A percentile compares a stretch with the other conserved stretches of the same genome.
Conservation (phyloP, 2,797 vertebrate genomes). For the Eptatretus atami region DNA sequence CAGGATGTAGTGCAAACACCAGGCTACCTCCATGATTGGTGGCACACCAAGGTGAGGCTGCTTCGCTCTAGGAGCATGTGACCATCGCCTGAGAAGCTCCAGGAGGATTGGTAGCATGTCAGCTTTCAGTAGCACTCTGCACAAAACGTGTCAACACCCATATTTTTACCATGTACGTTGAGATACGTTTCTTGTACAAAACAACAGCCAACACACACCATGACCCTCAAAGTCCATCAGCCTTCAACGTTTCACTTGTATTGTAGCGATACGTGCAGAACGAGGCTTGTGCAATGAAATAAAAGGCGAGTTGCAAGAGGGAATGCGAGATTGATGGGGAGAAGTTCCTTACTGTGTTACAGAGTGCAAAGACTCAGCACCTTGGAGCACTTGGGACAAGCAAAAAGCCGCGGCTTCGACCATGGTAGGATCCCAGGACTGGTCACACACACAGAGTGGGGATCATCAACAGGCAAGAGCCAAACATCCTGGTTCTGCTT, state of each 20-base stretch:
- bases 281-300: background rate
- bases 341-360: constrained; percentile 33
- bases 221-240: no score
- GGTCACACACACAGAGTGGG: constrained; percentile 9
- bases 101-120: no score
- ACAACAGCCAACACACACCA: no score
- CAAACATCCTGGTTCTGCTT: no score
- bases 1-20: constrained; percentile 69
- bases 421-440: constrained; percentile 37
- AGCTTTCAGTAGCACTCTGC: no score
- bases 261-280: background rate
- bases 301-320: background rate
- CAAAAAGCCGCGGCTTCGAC: constrained; percentile 59
- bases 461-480: no score
- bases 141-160: no score
- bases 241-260: no score
- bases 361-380: constrained; percentile 26
- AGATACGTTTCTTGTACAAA: no score
- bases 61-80: no score
- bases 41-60: constrained; percentile 19
- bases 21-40: constrained; percentile 45
- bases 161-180: no score
- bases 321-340: background rate
- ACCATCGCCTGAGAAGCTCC: no score
- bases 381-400: constrained; percentile 58